Base-by-base conservation (phyloP, 2,113 vertebrate genomes). In the Equus przewalskii region DNA sequence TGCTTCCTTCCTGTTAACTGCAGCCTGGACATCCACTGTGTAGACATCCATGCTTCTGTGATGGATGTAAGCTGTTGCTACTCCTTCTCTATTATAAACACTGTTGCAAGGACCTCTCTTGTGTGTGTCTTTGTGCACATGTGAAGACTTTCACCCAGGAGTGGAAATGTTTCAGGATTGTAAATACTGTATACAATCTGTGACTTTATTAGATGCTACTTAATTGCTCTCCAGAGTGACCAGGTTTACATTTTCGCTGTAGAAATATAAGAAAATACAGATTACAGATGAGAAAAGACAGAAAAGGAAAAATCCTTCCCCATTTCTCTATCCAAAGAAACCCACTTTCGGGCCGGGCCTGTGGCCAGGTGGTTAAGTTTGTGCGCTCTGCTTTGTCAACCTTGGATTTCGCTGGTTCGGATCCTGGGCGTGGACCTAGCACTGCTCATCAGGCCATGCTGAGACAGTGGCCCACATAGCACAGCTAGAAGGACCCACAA, bases 201-300 rank as follows among this genome's bases (percentile, higher is more conserved):
- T 19, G 69, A 49, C 54, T 80, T 73, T 88, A 69, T 81, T 62
- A 75, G 30, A 33, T 19, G 22, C 72, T 89, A 24, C 26, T 69
- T 90, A 54, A 81, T 73, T 79, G 41, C 26, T 65, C 70, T 97
- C 51, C 4, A 49, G 70, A 56, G 49, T 70, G 19, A 30, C 22
- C 30, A 56, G 10, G 65, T 81, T 65, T 89, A 65, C 33, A 51
- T 41, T 85, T 76, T 89, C 58, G 54, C 49, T 54, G 12, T 70
- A 84, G 69, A 90, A 94, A 89, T 70, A 81, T 44, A 46, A 90
- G 92, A 89, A 88, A 94, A 85, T 82, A 26, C 18, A 72, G 14
- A 44, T 76, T 60, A 51, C 41, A 28, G 14, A 62, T 75, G 44
- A 62, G 72, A 30, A 33, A 49, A 44, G 28, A 60, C 51, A 46